Conservation (phyloP, 2,113 vertebrate genomes). For the Pseudorectes ferrugineus region DNA sequence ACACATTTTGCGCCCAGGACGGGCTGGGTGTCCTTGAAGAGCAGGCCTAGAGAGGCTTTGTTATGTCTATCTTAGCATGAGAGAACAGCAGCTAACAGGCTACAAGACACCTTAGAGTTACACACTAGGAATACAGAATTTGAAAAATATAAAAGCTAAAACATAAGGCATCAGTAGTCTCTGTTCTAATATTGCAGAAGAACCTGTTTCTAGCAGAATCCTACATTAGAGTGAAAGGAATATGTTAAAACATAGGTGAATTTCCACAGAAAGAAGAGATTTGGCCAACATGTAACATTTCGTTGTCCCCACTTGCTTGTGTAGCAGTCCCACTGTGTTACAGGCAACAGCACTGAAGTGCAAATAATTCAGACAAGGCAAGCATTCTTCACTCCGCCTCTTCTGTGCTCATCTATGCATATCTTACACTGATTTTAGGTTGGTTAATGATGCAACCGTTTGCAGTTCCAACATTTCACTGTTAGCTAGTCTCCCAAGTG, state of each 20-base stretch:
- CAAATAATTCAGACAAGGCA: neutral
- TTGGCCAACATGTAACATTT: neutral
- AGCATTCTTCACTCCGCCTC: neutral
- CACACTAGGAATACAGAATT: too few species aligned
- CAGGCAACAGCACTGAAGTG: neutral
- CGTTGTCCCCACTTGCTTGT: accelerated
- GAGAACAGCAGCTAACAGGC: too few species aligned
- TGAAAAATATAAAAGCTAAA: too few species aligned
- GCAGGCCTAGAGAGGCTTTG: too few species aligned
- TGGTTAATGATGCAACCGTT: neutral
- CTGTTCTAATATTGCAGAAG: neutral
- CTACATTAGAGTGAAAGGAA: neutral
- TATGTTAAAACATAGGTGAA: neutral
- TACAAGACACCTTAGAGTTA: too few species aligned
- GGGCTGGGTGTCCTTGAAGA: too few species aligned
- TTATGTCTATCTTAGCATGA: too few species aligned
- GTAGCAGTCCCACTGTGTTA: neutral
- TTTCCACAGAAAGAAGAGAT: neutral
- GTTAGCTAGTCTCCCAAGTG: neutral
- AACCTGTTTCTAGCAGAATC: neutral
- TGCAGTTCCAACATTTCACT: neutral
- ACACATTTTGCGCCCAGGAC: too few species aligned
- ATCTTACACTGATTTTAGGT: neutral
- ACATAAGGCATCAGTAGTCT: neutral
- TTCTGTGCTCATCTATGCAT: neutral